Conservation (phyloP, 2,888 invertebrate genomes). For the Patella depressa region DNA sequence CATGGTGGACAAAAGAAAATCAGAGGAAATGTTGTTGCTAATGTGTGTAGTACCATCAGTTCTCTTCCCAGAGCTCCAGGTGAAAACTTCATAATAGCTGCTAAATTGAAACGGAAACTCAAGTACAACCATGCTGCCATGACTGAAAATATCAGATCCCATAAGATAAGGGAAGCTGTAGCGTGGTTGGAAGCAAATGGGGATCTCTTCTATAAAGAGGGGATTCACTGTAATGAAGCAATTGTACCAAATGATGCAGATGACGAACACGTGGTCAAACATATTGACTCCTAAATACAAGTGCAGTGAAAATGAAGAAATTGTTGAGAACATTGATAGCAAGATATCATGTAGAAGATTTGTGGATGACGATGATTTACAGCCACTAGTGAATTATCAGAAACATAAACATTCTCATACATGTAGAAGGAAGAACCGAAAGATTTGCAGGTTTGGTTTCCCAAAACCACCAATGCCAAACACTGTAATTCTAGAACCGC, state of each 20-base stretch:
- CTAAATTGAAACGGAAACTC: constrained; percentile 8
- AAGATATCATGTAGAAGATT: constrained; percentile 30
- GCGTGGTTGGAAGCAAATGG: not conserved
- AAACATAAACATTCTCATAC: constrained; percentile 33
- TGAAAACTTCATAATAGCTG: constrained; percentile 8
- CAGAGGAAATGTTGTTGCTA: no score
- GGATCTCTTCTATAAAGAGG: not conserved
- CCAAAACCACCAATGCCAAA: no score
- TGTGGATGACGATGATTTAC: constrained; percentile 23
- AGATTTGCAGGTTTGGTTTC: no score
- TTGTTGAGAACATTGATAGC: constrained; percentile 31
- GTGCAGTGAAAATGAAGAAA: constrained; percentile 26
- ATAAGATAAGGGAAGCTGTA: constrained; percentile 16
- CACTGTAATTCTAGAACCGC: no score
- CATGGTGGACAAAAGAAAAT: no score
- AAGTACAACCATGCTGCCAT: not conserved
- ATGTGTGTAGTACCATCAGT: no score
- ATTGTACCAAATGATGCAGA: not conserved
- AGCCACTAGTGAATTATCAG: constrained; percentile 24
- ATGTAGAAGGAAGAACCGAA: constrained; percentile 13
- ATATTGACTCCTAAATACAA: constrained; percentile 30
- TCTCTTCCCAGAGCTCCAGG: not conserved
- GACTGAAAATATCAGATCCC: constrained; percentile 9
- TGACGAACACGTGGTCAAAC: no score
- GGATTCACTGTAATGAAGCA: not conserved